Percentiles rank a stretch among this genome's conserved stretches.
Conservation (phyloP, 2,888 invertebrate genomes). For the Panopea generosa region DNA sequence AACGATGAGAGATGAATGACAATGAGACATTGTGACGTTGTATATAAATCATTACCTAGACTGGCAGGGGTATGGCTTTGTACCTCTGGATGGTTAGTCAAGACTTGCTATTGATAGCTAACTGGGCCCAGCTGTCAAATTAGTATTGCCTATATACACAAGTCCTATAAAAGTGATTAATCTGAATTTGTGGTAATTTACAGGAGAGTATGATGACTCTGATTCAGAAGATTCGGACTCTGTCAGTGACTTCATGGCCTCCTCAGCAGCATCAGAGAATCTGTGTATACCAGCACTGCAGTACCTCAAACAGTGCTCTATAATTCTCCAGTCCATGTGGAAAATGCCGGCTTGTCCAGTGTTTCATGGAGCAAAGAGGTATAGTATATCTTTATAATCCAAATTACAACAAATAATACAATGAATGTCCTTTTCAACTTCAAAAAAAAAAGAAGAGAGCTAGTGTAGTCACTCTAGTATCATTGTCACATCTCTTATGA, state of each 20-base stretch:
- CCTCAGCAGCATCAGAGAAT: slow-evolving; percentile 73
- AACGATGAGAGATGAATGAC: too few relatives aligned
- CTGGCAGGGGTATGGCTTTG: too few relatives aligned
- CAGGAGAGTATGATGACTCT: slow-evolving; percentile 81
- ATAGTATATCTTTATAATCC: slow-evolving; percentile 8
- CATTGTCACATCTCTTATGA: too few relatives aligned
- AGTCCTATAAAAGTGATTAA: too few relatives aligned
- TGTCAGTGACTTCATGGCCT: slow-evolving; percentile 70
- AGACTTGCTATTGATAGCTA: too few relatives aligned
- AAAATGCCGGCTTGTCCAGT: slow-evolving; percentile 97
- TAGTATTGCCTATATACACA: too few relatives aligned
- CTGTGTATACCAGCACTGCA: slow-evolving; percentile 90
- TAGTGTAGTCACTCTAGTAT: neutral
- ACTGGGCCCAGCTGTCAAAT: too few relatives aligned
- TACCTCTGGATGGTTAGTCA: too few relatives aligned
- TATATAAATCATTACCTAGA: too few relatives aligned
- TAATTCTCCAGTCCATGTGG: slow-evolving; percentile 96
- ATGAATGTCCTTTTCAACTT: neutral
- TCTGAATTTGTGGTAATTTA: slow-evolving; percentile 14
- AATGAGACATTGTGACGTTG: too few relatives aligned
- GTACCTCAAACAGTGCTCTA: slow-evolving; percentile 94
- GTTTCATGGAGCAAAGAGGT: slow-evolving; percentile 93
- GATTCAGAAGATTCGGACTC: slow-evolving; percentile 79
- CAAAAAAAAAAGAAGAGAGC: neutral
- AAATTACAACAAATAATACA: neutral